These are phyloP conservation scores for Pseudopipra pipra DNA, from an alignment of 2,113 vertebrate genomes.

Conservation along the genomic window DNA sequence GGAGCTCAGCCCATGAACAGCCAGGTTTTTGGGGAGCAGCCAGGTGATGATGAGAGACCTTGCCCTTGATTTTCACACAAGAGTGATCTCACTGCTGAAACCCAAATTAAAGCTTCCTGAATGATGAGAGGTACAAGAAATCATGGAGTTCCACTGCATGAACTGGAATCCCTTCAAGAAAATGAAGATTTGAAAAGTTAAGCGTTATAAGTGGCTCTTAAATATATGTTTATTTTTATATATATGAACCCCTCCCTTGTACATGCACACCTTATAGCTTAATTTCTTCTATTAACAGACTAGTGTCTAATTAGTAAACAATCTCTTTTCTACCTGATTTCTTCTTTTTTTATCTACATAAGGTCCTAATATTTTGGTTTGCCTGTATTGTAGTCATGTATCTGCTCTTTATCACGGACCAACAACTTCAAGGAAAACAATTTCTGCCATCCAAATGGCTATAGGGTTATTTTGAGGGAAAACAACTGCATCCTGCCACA, in stretches of 20 bases:
- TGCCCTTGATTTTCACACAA: background rate
- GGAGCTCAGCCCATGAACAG: background rate
- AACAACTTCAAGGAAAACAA: conserved; percentile 14
- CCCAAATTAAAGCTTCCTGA: background rate
- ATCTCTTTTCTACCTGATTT: background rate
- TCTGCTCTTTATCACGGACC: background rate
- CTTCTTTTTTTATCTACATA: background rate
- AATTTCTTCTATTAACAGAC: background rate
- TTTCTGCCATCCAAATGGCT: conserved; percentile 39
- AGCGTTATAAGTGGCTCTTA: background rate
- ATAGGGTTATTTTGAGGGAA: conserved; percentile 59
- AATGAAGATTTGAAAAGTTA: background rate
- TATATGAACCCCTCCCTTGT: background rate
- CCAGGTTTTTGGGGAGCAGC: background rate
- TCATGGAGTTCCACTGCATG: background rate
- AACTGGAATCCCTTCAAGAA: background rate
- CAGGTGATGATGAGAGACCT: background rate
- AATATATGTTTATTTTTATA: background rate
- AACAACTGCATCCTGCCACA: conserved; percentile 61
- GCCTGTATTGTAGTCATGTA: background rate
- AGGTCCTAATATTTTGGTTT: background rate
- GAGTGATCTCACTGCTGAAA: background rate
- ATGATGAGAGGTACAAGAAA: background rate
- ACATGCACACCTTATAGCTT: background rate
- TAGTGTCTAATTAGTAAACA: background rate